Evolutionary conservation across 35 echinoderm and acorn worm genomes (phyloP).

Genomic region (Heliocidaris erythrogramma): DNA sequence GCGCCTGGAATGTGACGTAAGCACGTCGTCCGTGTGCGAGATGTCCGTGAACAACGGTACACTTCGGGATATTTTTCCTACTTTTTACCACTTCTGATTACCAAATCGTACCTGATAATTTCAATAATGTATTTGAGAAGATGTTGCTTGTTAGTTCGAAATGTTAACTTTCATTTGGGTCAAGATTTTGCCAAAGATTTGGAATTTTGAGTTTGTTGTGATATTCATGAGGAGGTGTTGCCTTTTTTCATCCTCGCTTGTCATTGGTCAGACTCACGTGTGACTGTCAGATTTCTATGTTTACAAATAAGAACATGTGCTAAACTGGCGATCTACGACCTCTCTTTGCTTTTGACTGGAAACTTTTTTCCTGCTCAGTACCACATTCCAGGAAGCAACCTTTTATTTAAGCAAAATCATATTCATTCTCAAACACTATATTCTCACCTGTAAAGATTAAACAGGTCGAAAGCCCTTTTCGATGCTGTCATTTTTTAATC

Average conservation of each 20-base stretch:
- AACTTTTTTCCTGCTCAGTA: neutral
- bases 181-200: neutral
- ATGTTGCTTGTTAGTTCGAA: neutral
- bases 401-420: neutral
- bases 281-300: neutral
- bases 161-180: neutral
- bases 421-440: no score
- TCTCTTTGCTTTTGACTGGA: neutral
- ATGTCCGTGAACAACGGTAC: neutral
- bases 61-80: neutral
- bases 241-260: slow-evolving; percentile 1
- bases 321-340: neutral
- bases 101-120: neutral
- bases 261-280: slow-evolving; percentile 41
- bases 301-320: slow-evolving; percentile 40
- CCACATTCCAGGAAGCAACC: neutral
- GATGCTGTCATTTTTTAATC: no score
- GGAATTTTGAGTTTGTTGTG: neutral
- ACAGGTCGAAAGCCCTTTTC: no score
- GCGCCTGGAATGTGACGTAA: neutral
- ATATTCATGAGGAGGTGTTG: slow-evolving; percentile 41
- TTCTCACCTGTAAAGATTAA: no score
- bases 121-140: neutral
- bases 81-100: neutral
- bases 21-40: neutral